Evolutionary conservation across 2,888 invertebrate genomes (phyloP), one percentile per base, ranked within the genome.

Genomic region (Eupithecia subumbrata): DNA sequence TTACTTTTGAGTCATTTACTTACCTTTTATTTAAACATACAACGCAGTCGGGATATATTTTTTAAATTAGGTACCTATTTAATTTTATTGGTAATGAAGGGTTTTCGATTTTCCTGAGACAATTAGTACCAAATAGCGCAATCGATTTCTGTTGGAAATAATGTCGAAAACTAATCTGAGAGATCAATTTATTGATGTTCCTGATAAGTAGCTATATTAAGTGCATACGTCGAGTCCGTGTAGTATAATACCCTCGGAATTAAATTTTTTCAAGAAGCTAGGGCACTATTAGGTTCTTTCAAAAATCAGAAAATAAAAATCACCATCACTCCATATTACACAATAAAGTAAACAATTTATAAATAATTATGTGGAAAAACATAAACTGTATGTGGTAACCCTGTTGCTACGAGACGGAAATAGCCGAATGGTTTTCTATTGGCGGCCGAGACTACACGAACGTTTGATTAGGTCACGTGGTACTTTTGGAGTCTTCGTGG

Each of bases 401-500:
- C 86, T 84, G 76, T 76, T 83, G 78, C 83, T 83, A 83, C 81
- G 82, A 78, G 82, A 83, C 93, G 93, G 92, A 87, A 82, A 85
- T 88, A 86, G 83, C 92, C 94, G 94, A 94, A 88, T 87, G 86
- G 87, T 88, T 89, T 91, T 90, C 90, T 90, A 90, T 91, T 90
- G 90, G 89, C 86, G 81, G 82, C 87, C 93, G 93, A 91, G 87
- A 87, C 86, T 83, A 83, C 80, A 92, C 94, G 94, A 95, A 90
- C 88, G 89, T 86, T 87, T 93, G 93, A 95, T 94, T 94, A 94
- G 95, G 95, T 95, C 95, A 95, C 95, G 95, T 95, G 95, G 95
- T 94, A 93, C 93, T 92, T 93, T 93, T 91, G 90, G 94, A 94
- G 95, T 94, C 94, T 94, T 95, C 95, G 95, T 95, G 95, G 95